Evolutionary conservation across 1,140 invertebrate genomes (phyloP).

Genomic region (Luehdorfia chinensis): DNA sequence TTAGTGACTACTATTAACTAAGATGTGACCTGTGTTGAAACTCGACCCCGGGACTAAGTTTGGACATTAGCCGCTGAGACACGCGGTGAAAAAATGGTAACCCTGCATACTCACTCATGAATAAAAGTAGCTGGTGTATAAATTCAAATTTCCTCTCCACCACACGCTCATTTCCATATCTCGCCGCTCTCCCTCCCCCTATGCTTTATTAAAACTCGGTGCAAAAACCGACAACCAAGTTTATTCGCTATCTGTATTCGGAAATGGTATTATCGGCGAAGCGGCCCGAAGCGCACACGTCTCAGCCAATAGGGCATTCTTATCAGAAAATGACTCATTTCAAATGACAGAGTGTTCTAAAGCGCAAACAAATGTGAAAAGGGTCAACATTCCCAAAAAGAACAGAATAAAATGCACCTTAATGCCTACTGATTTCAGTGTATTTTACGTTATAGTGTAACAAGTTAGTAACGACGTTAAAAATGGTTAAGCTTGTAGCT

Average conservation of each 20-base stretch:
- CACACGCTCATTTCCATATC: conserved; percentile 75
- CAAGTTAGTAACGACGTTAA: conserved; percentile 37
- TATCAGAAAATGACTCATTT: conserved; percentile 78
- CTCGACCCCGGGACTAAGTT: too few species aligned
- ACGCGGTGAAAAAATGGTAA: too few species aligned
- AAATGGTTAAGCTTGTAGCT: conserved; percentile 52
- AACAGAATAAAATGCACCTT: too few species aligned
- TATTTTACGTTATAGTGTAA: too few species aligned
- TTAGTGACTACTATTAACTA: too few species aligned
- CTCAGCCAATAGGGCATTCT: conserved; percentile 75
- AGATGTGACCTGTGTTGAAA: too few species aligned
- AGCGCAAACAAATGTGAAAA: conserved; percentile 20
- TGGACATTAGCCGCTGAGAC: too few species aligned
- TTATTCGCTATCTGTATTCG: conserved; percentile 68
- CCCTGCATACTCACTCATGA: too few species aligned
- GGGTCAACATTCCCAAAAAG: too few species aligned
- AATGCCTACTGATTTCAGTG: too few species aligned
- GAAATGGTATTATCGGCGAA: conserved; percentile 71
- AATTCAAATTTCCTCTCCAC: conserved; percentile 76
- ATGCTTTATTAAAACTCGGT: conserved; percentile 72
- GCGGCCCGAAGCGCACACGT: conserved; percentile 65
- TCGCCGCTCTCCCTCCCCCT: conserved; percentile 52
- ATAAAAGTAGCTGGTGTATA: conserved; percentile 75
- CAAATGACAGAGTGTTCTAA: conserved; percentile 76
- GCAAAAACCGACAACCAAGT: conserved; percentile 69